Evolutionary conservation across 1,140 invertebrate species (phyloP).

Genomic region (Nephotettix cincticeps): DNA sequence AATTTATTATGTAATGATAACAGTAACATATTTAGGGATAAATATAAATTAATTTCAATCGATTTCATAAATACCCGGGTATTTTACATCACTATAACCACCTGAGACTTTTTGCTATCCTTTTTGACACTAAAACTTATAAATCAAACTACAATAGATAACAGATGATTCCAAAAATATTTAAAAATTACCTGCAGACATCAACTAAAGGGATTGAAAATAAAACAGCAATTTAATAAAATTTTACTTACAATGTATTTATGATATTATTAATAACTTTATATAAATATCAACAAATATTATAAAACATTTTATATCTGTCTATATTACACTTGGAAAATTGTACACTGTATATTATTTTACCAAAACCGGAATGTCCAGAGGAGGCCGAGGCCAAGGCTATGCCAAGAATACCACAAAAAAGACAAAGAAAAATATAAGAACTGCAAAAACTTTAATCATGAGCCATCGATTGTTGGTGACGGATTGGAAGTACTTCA

Average conservation of each 20-base stretch:
- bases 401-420: constrained; percentile 95
- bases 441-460: constrained; percentile 98
- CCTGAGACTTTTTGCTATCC: no score
- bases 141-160: no score
- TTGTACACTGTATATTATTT: constrained; percentile 10
- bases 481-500: constrained; percentile 98
- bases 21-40: no score
- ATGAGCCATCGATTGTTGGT: constrained; percentile 98
- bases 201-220: no score
- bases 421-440: constrained; percentile 99
- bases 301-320: constrained; percentile 14
- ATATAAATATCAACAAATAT: constrained; percentile 12
- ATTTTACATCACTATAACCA: no score
- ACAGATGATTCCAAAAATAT: no score
- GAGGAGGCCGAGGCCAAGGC: constrained; percentile 17
- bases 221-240: background rate
- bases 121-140: no score
- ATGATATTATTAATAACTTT: constrained; percentile 8
- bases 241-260: constrained; percentile 2
- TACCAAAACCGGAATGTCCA: constrained; percentile 13
- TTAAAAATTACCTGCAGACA: no score
- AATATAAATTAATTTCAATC: no score
- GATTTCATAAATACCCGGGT: no score
- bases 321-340: constrained; percentile 14
- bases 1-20: no score